Conservation (phyloP, 2,113 vertebrate genomes). For the Hippocampus mohnikei region DNA sequence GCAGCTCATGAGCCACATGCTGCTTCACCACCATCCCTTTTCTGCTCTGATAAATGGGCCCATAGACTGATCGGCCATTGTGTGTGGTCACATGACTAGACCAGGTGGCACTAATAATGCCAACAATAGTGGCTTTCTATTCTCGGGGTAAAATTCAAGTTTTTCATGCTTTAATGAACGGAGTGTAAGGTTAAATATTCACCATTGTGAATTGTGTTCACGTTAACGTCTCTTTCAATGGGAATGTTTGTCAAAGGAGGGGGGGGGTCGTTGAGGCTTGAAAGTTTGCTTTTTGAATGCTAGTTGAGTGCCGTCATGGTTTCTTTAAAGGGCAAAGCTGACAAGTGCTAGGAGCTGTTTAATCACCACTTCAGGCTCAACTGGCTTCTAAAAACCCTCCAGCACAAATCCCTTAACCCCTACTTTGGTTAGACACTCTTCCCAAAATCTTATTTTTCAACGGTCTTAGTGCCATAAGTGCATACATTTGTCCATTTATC, state of each 20-base stretch:
- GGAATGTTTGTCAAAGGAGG: slow-evolving; percentile 51
- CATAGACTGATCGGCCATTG: not conserved
- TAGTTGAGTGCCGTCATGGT: not conserved
- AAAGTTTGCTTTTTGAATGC: not conserved
- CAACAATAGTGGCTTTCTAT: not conserved
- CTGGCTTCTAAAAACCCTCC: not conserved
- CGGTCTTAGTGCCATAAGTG: too few species aligned
- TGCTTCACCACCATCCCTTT: not conserved
- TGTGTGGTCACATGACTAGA: not conserved
- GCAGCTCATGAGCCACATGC: not conserved
- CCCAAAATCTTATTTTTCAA: too few species aligned
- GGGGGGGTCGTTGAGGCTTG: not conserved
- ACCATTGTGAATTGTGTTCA: not conserved
- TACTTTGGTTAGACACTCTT: too few species aligned
- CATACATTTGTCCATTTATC: too few species aligned
- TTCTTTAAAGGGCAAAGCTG: not conserved
- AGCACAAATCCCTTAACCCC: too few species aligned
- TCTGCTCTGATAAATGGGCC: not conserved
- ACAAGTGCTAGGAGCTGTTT: not conserved
- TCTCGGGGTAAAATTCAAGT: not conserved
- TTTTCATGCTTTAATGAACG: not conserved
- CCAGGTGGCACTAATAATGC: not conserved
- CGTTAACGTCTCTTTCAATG: slow-evolving; percentile 20
- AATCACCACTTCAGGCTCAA: not conserved
- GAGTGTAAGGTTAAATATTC: not conserved